These are phyloP conservation scores for Gallirallus australis DNA, from an alignment of 2,797 vertebrate genomes.

Conservation along the genomic window DNA sequence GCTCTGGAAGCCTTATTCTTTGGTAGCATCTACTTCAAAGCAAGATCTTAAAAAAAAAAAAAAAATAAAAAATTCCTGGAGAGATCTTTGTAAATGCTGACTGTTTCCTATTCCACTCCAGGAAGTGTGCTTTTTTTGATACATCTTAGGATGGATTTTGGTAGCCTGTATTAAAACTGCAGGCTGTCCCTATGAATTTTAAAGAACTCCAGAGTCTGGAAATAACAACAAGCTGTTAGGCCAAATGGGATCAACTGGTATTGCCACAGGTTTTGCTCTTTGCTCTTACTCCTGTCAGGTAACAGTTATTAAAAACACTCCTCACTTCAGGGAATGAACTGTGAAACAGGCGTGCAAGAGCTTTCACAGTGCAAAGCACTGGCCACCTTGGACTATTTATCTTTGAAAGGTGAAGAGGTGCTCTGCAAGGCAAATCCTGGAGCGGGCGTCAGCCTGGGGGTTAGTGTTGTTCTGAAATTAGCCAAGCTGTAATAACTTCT, in stretches of 20 bases:
- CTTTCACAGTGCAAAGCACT: neutral
- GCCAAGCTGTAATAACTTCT: neutral
- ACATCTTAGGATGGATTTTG: constrained; percentile 11
- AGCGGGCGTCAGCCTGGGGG: neutral
- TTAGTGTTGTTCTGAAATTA: neutral
- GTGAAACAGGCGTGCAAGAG: neutral
- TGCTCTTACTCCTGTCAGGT: neutral
- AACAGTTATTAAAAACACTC: constrained; percentile 1
- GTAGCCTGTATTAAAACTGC: neutral
- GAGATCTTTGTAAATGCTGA: constrained; percentile 49
- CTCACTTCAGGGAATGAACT: neutral
- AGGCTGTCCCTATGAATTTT: constrained; percentile 33
- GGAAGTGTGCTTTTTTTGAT: constrained; percentile 49
- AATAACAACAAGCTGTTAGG: constrained; percentile 23
- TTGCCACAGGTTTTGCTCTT: constrained; percentile 50
- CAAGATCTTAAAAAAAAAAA: neutral
- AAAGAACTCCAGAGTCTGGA: neutral
- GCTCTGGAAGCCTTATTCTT: constrained; percentile 46
- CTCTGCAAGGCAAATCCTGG: neutral
- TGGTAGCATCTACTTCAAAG: constrained; percentile 72
- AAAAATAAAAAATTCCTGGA: constrained; percentile 22
- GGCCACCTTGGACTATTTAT: fast-evolving
- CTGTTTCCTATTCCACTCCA: constrained; percentile 64
- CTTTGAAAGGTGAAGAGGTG: neutral
- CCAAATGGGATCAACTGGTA: neutral